Percentiles rank a stretch among this genome's conserved stretches.
Conservation (phyloP, 2,888 invertebrate species). For the Syritta pipiens region DNA sequence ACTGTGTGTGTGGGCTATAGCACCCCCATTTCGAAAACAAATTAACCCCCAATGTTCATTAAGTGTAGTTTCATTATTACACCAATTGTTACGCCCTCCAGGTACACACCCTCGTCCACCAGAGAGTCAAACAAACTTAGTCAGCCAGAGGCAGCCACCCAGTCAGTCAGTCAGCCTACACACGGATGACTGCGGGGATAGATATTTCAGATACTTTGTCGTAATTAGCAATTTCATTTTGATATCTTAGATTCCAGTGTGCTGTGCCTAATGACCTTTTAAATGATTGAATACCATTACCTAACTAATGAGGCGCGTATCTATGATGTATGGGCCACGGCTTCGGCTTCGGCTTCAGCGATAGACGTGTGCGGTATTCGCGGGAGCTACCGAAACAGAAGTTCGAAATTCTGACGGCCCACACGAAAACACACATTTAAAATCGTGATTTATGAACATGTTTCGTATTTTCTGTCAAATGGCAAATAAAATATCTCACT, state of each 20-base stretch:
- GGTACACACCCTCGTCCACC: neutral
- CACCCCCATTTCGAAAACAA: constrained; percentile 24
- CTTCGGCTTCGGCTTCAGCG: too few species aligned
- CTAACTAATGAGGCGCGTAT: constrained; percentile 64
- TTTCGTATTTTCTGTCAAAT: constrained; percentile 41
- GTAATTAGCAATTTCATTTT: constrained; percentile 29
- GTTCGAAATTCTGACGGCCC: constrained; percentile 10
- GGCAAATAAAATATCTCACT: constrained; percentile 57
- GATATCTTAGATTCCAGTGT: constrained; percentile 28
- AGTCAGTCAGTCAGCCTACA: too few species aligned
- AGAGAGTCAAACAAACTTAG: neutral
- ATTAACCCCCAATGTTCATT: constrained; percentile 22
- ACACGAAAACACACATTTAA: constrained; percentile 39
- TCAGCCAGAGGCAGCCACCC: too few species aligned
- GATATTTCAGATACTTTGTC: constrained; percentile 16
- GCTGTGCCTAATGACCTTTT: constrained; percentile 56
- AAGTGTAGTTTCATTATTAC: constrained; percentile 17
- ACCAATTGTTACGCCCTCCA: constrained; percentile 23
- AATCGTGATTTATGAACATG: constrained; percentile 54
- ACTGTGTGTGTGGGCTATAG: neutral
- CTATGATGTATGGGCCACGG: constrained; percentile 36
- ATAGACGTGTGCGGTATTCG: too few species aligned
- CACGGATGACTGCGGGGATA: neutral
- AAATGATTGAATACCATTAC: constrained; percentile 63
- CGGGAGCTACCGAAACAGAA: constrained; percentile 59